These are phyloP conservation scores for Eublepharis macularius DNA, from an alignment of 2,113 vertebrate species.

Conservation along the genomic window DNA sequence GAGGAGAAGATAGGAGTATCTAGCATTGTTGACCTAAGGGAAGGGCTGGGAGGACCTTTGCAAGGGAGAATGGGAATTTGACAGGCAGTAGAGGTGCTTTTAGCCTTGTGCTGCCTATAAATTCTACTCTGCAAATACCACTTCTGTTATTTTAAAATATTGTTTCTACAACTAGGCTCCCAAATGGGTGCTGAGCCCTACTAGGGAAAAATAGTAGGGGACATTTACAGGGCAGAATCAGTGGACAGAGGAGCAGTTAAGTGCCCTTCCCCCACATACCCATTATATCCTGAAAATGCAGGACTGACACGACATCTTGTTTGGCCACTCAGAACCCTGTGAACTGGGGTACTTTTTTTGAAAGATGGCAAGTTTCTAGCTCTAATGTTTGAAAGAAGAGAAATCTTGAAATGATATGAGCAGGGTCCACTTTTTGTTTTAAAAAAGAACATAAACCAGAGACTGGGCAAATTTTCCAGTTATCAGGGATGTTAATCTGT, in stretches of 20 bases:
- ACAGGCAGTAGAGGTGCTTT: too few species aligned
- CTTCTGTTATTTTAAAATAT: neutral
- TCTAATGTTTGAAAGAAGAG: neutral
- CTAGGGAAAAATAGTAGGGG: neutral
- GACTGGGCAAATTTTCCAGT: neutral
- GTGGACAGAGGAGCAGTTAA: neutral
- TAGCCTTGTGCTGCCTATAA: neutral
- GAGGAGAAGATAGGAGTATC: neutral
- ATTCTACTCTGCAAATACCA: neutral
- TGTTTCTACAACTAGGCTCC: neutral
- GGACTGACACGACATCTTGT: neutral
- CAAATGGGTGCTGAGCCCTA: neutral
- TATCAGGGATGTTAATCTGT: neutral
- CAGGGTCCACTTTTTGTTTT: too few species aligned
- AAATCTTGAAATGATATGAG: neutral
- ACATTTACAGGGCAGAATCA: neutral
- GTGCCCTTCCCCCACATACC: neutral
- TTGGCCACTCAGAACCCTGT: neutral
- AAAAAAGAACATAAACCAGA: neutral
- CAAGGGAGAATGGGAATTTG: neutral
- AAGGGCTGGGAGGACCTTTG: neutral
- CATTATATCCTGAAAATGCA: neutral
- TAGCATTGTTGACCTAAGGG: neutral
- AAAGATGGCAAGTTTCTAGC: neutral
- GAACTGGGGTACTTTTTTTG: neutral